Evolutionary conservation across 2,113 vertebrate genomes (phyloP).

Genomic region (Cyanoramphus novaezelandiae): DNA sequence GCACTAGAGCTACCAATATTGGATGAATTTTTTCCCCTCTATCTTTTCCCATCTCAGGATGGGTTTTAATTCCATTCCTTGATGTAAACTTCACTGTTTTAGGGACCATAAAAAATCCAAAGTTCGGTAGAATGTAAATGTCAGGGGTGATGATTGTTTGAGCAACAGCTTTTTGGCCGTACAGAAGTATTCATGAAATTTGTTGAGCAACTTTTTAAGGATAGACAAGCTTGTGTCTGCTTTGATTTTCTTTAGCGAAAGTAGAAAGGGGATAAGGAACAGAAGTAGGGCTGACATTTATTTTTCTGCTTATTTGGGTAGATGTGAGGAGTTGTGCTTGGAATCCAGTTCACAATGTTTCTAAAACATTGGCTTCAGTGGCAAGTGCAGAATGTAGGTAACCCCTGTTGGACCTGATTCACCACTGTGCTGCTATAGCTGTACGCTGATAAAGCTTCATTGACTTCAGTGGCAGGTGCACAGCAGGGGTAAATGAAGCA

Average conservation of each 20-base stretch:
- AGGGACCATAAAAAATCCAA: slow-evolving; percentile 29
- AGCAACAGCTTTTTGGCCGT: background rate
- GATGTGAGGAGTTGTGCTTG: background rate
- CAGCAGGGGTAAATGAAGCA: background rate
- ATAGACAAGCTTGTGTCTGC: background rate
- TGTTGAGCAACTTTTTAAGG: background rate
- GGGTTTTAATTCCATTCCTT: slow-evolving; percentile 15
- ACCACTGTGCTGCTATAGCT: background rate
- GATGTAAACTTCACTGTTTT: background rate
- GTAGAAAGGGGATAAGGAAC: background rate
- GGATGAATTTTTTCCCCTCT: background rate
- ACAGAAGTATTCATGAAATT: background rate
- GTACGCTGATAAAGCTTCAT: background rate
- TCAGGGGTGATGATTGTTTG: background rate
- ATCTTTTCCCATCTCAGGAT: background rate
- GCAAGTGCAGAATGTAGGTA: background rate
- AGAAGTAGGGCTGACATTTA: background rate
- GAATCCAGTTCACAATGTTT: background rate
- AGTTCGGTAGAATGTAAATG: background rate
- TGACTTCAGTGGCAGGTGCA: background rate
- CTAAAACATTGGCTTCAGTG: background rate
- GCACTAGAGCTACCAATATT: background rate
- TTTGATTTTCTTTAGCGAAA: slow-evolving; percentile 17
- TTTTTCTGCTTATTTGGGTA: background rate
- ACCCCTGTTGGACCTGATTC: background rate